phyloP scores from a whole-genome alignment of 1,140 invertebrate species.

The Amphibalanus amphitrite region DNA sequence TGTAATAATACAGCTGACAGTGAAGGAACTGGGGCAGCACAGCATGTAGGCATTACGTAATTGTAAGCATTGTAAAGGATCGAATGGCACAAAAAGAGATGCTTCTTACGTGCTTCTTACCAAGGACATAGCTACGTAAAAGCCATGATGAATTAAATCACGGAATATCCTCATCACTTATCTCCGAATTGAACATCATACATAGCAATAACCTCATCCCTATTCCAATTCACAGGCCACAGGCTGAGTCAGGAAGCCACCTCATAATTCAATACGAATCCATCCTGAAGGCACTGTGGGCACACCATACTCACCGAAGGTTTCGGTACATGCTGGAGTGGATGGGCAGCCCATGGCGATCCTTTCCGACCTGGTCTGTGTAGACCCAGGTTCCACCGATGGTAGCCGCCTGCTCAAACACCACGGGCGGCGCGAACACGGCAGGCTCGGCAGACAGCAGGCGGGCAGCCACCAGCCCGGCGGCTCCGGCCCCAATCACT shows the following conservation, averaged over 20 bases:
- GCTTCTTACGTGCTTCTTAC: no score
- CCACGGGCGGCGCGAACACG: slow-evolving; percentile 7
- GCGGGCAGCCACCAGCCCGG: slow-evolving; percentile 17
- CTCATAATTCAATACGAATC: background rate
- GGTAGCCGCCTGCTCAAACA: slow-evolving; percentile 14
- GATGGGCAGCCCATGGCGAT: slow-evolving; percentile 16
- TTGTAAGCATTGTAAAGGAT: no score
- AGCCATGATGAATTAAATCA: background rate
- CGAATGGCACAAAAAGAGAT: no score
- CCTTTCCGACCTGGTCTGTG: slow-evolving; percentile 9
- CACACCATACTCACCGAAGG: slow-evolving; percentile 17
- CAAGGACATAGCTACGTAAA: background rate
- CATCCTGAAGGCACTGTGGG: no score
- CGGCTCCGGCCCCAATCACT: slow-evolving; percentile 19
- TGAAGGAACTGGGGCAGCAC: no score
- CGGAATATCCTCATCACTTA: background rate
- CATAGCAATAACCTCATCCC: background rate
- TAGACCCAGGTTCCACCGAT: slow-evolving; percentile 19
- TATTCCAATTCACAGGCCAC: background rate
- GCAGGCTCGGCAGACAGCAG: slow-evolving; percentile 6
- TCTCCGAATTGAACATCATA: background rate
- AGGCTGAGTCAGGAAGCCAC: background rate
- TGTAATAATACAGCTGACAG: no score
- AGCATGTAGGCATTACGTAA: no score
- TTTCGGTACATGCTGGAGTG: slow-evolving; percentile 20